Percentiles rank a stretch among this genome's conserved stretches.
Evolutionary conservation across 2,888 invertebrate genomes (phyloP).

Genomic region (Atethmia centrago): DNA sequence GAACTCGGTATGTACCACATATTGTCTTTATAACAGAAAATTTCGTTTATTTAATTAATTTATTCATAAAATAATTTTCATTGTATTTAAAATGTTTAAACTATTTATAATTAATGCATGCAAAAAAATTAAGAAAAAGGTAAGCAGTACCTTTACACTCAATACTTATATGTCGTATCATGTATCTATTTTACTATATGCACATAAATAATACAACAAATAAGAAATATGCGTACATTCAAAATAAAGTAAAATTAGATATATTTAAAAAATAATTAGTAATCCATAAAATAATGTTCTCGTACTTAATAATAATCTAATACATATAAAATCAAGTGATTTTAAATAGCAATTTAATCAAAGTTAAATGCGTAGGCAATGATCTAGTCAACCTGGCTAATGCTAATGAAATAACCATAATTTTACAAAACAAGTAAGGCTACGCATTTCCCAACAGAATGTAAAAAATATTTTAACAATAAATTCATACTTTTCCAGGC

Average conservation of each 20-base stretch:
- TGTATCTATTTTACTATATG: no score
- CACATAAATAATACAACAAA: no score
- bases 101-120: no score
- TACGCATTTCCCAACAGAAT: neutral
- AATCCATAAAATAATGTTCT: neutral
- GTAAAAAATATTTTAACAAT: neutral
- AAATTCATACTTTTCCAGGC: neutral
- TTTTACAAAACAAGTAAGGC: no score
- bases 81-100: neutral
- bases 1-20: neutral
- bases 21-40: no score
- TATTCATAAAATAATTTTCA: neutral
- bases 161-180: no score
- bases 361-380: neutral
- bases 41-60: no score
- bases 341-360: neutral
- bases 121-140: no score
- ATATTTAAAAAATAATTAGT: no score
- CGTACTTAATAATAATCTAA: neutral
- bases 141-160: no score
- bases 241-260: no score
- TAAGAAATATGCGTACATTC: no score
- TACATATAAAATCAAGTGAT: neutral
- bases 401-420: neutral
- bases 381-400: neutral